Evolutionary conservation across 2,797 vertebrate species (phyloP), one percentile per base, ranked within the genome.

Genomic region (Sternarchorhynchus goeldii): DNA sequence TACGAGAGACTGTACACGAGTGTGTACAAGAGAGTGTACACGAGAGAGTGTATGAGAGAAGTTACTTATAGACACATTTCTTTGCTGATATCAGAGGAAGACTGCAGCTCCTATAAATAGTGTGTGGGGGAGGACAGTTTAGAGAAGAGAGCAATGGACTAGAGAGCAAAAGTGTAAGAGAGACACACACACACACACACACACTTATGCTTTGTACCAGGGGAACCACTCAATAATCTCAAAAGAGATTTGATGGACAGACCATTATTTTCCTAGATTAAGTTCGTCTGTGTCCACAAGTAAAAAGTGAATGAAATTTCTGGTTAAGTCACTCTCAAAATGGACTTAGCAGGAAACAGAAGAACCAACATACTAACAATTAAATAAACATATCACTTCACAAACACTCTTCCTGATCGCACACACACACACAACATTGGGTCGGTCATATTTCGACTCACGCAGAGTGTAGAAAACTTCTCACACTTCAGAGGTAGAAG

Each of bases 61-160:
- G 76, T 86, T 83, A 85, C 85, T 84, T 87, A 86, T 81, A 85
- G 83, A 83, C 81, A 72, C 29, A 76, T 84, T 81, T 84, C 65
- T 80, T 72, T 75, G 75, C 78, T 73, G 65, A 78, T 75, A 81
- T 85, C 84, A 60, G 74, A 87, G 81, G 85, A 82, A 82, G 77
- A 81, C 73, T 67, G 63, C 32, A 20, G 69, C 7, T 68, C 60
- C 85, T 87, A 87, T 84, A 83, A 85, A 86, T 87, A 86, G 82
- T 39, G 55, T 71, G 67, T 66, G 75, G 81, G 82, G 81, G 86
- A 86, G 87, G 82, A 86, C 79, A 81, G 73, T 79, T 81, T 73
- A 79, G 75, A 63, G 77, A 86, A 71, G 72, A 66, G n/a, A 82
- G 72, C 78, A 77, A 72, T 58, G 73, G 81, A 65, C 69, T 75